phyloP scores from a whole-genome alignment of 2,797 vertebrate genomes.

The Sebastes minor region DNA sequence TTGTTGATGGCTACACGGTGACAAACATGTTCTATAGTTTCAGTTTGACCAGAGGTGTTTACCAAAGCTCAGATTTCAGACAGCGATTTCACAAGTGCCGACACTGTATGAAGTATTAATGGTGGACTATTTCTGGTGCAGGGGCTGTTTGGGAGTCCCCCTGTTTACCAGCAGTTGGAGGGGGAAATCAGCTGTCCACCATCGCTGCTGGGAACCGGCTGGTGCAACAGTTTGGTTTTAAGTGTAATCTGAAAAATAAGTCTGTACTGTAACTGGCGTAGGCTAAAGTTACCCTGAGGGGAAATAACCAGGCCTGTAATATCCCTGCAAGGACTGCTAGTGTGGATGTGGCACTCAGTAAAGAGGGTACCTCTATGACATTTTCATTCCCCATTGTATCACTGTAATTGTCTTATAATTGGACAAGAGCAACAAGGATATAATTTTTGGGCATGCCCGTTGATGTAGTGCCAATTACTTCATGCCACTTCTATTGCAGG shows the following conservation, averaged over 20 bases:
- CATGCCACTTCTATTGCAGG: background rate
- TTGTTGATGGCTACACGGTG: slow-evolving; percentile 3
- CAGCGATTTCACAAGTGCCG: background rate
- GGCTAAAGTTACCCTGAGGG: slow-evolving; percentile 16
- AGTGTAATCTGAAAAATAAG: slow-evolving; percentile 45
- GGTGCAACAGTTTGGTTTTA: slow-evolving; percentile 53
- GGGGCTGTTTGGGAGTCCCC: slow-evolving; percentile 12
- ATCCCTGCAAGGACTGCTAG: background rate
- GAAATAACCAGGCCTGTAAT: slow-evolving; percentile 1
- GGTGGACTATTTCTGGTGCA: slow-evolving; percentile 52
- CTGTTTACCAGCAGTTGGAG: slow-evolving; percentile 46
- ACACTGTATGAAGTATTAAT: background rate
- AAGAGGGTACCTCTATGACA: background rate
- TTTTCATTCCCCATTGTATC: slow-evolving; percentile 1
- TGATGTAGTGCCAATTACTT: background rate
- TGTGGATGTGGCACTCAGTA: background rate
- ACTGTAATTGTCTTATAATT: background rate
- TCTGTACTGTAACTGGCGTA: slow-evolving; percentile 10
- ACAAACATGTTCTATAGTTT: slow-evolving; percentile 43
- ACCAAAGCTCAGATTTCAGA: slow-evolving; percentile 58
- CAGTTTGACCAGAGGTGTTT: slow-evolving; percentile 53
- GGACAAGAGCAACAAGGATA: background rate
- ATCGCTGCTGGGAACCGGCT: slow-evolving; percentile 28
- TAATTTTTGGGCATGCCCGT: background rate
- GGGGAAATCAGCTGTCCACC: slow-evolving; percentile 18